These are phyloP conservation scores for Momotus momota DNA, from an alignment of 2,797 vertebrate genomes.

Conservation along the genomic window DNA sequence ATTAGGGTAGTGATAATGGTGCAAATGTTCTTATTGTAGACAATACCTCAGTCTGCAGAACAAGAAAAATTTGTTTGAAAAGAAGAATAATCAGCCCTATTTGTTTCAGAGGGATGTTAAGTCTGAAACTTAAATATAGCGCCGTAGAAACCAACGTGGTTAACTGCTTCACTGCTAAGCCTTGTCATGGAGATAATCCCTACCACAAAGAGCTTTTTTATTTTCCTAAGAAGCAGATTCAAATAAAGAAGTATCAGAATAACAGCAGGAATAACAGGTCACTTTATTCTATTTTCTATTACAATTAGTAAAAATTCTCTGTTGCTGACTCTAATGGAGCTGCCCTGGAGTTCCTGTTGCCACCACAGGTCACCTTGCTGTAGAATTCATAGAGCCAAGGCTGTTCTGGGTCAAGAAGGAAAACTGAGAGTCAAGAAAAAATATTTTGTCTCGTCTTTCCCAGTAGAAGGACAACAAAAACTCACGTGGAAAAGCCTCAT, in stretches of 20 bases:
- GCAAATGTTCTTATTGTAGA: conserved; percentile 59
- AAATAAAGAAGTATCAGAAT: neutral
- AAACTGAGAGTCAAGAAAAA: neutral
- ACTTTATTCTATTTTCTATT: neutral
- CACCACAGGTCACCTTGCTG: neutral
- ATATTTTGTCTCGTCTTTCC: neutral
- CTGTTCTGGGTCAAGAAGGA: neutral
- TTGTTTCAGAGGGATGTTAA: conserved; percentile 45
- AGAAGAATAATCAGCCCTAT: conserved; percentile 47
- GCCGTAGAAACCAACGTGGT: conserved; percentile 37
- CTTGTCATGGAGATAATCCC: conserved; percentile 7
- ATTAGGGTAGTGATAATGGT: conserved; percentile 48
- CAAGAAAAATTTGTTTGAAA: conserved; percentile 41
- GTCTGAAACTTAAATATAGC: conserved; percentile 45
- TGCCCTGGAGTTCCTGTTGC: neutral
- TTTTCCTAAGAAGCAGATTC: neutral
- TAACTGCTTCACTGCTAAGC: conserved; percentile 48
- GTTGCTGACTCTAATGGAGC: neutral
- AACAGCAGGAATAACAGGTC: neutral
- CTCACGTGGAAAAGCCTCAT: neutral
- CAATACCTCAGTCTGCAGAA: conserved; percentile 44
- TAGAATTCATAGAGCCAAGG: neutral
- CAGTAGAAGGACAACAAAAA: neutral
- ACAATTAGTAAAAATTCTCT: neutral
- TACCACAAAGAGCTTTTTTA: conserved; percentile 14